These are phyloP conservation scores for Hydractinia echinata DNA, from an alignment of 30 jellyfish, hydroid and myxozoan genomes.

Conservation along the genomic window DNA sequence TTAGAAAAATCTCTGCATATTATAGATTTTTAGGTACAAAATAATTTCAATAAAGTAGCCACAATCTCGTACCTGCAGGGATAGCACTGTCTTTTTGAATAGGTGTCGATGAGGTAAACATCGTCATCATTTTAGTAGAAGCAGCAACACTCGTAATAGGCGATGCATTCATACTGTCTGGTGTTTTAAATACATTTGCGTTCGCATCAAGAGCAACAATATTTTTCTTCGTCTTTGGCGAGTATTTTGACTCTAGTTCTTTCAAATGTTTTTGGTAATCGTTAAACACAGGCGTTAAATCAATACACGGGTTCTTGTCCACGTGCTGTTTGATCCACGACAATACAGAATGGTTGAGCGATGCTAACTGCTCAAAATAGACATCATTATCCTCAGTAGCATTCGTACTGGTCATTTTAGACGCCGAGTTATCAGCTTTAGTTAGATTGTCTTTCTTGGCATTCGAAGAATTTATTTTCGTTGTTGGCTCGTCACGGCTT, in stretches of 20 bases:
- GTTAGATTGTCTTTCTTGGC: neutral
- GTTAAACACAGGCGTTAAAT: slow-evolving; percentile 76
- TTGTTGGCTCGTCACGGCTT: neutral
- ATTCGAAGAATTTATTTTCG: neutral
- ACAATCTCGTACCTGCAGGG: slow-evolving; percentile 7
- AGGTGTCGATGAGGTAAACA: slow-evolving; percentile 26
- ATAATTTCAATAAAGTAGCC: neutral
- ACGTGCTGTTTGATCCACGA: slow-evolving; percentile 69
- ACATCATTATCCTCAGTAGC: neutral
- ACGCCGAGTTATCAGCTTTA: too few species aligned
- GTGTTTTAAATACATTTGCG: slow-evolving; percentile 21
- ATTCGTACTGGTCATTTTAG: too few species aligned
- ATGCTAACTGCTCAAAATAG: slow-evolving; percentile 55
- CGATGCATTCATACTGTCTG: slow-evolving; percentile 2
- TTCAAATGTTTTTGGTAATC: slow-evolving; percentile 62
- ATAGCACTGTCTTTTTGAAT: neutral
- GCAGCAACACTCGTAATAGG: slow-evolving; percentile 8
- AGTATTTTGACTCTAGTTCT: slow-evolving; percentile 46
- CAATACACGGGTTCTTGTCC: slow-evolving; percentile 71
- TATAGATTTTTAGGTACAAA: too few species aligned
- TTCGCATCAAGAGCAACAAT: slow-evolving; percentile 9
- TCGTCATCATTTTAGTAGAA: neutral
- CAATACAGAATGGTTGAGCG: slow-evolving; percentile 50
- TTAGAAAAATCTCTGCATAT: too few species aligned
- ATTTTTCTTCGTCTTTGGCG: neutral